A percentile compares a stretch with the other conserved stretches of the same genome.
phyloP scores from a whole-genome alignment of 2,888 invertebrate genomes.

The Drosophila koepferae region DNA sequence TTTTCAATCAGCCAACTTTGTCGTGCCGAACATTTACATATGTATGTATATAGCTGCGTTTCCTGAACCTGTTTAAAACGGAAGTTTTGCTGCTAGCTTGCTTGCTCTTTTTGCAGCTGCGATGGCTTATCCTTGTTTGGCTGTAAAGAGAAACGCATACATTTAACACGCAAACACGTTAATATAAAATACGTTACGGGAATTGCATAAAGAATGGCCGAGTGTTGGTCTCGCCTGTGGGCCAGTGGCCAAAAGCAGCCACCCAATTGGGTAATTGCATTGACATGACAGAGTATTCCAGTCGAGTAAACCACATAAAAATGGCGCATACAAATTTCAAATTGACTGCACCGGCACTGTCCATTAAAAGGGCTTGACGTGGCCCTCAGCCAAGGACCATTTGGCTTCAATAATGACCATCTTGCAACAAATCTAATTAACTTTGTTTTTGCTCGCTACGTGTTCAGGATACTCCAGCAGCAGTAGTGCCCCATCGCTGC shows the following conservation, averaged over 20 bases:
- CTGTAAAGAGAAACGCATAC: conserved; percentile 57
- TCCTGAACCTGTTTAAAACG: conserved; percentile 20
- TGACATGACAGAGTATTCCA: conserved; percentile 51
- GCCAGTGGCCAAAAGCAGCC: conserved; percentile 1
- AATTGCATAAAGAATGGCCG: conserved; percentile 39
- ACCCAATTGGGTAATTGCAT: conserved; percentile 41
- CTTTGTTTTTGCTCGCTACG: conserved; percentile 74
- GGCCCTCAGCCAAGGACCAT: conserved; percentile 35
- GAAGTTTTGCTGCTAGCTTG: conserved; percentile 13
- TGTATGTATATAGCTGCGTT: conserved; percentile 5
- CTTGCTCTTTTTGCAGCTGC: background rate
- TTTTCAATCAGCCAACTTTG: conserved; percentile 73
- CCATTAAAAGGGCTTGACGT: conserved; percentile 48
- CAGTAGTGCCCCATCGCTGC: background rate
- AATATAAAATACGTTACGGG: conserved; percentile 39
- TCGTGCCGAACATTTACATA: conserved; percentile 33
- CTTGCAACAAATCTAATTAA: conserved; percentile 79
- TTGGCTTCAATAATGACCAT: conserved; percentile 69
- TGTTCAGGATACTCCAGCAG: conserved; percentile 52
- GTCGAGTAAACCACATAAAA: conserved; percentile 64
- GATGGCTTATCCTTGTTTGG: conserved; percentile 6
- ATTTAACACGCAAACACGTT: conserved; percentile 38
- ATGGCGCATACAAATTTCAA: conserved; percentile 59
- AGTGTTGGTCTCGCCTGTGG: background rate
- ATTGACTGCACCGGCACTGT: conserved; percentile 51